Percentiles rank a stretch among this genome's conserved stretches.
These are phyloP conservation scores for Athene noctua DNA, from an alignment of 2,113 vertebrate species.

Conservation along the genomic window DNA sequence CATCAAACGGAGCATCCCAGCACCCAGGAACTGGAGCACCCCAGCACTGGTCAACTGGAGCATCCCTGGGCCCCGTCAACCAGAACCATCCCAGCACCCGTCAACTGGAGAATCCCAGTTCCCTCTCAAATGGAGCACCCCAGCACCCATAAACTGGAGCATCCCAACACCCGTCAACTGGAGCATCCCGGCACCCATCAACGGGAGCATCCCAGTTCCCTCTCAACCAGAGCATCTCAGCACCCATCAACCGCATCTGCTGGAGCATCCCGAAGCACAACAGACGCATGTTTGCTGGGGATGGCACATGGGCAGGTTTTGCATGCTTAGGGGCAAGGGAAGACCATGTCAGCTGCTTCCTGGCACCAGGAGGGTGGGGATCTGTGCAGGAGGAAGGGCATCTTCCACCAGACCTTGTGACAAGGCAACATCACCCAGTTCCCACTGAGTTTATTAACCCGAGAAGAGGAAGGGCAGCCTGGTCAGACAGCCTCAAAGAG, in stretches of 20 bases:
- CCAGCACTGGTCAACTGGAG: background rate
- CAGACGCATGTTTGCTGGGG: fast-evolving
- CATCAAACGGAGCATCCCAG: fast-evolving
- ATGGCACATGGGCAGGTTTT: background rate
- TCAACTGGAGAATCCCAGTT: background rate
- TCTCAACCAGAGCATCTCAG: background rate
- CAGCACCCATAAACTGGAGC: background rate
- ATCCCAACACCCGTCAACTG: background rate
- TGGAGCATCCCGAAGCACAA: background rate
- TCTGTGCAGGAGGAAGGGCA: background rate
- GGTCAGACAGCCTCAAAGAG: background rate
- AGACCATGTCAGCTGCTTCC: background rate
- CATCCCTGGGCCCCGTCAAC: background rate
- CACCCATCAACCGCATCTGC: too few species aligned
- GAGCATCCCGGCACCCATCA: background rate
- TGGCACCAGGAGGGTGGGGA: background rate
- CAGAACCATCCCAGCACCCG: background rate
- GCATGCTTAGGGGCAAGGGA: background rate
- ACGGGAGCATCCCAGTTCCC: background rate
- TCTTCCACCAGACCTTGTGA: background rate
- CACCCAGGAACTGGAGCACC: background rate
- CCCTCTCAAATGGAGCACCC: too few species aligned
- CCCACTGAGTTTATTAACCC: background rate
- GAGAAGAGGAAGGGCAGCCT: background rate
- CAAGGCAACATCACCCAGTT: fast-evolving